A percentile compares a stretch with the other conserved stretches of the same genome.
phyloP scores from a whole-genome alignment of 1,140 invertebrate genomes.

The Pogonomyrmex californicus region DNA sequence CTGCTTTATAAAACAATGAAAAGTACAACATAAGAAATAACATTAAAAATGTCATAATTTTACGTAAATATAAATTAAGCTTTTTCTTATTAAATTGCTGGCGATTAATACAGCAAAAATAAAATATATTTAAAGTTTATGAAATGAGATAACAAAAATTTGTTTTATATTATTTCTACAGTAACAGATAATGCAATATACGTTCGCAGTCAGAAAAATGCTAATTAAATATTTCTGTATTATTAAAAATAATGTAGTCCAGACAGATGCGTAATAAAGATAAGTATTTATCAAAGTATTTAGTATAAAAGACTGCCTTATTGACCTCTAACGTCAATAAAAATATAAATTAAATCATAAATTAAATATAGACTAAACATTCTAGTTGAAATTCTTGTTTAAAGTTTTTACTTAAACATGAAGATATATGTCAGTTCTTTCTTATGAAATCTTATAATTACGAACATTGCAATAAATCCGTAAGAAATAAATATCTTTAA shows the following conservation, averaged over 20 bases:
- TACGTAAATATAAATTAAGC: background rate
- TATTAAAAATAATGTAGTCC: too few species aligned
- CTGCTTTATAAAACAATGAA: too few species aligned
- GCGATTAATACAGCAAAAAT: background rate
- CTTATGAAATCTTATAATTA: background rate
- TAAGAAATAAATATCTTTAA: background rate
- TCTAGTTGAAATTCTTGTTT: too few species aligned
- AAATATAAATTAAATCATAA: background rate
- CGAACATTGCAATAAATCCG: background rate
- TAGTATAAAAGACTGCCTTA: background rate
- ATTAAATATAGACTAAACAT: too few species aligned
- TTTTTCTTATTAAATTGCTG: background rate
- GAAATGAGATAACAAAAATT: background rate
- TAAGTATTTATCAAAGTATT: background rate
- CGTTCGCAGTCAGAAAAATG: background rate
- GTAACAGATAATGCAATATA: background rate
- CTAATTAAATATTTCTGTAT: background rate
- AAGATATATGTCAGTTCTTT: background rate
- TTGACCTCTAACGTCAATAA: background rate
- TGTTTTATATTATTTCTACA: background rate
- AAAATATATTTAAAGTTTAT: background rate
- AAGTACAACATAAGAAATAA: too few species aligned
- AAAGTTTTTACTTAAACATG: background rate
- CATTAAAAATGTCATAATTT: background rate
- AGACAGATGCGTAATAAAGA: background rate